Base-by-base conservation (phyloP, 1,140 invertebrate species). In the Nixonia krombeini region DNA sequence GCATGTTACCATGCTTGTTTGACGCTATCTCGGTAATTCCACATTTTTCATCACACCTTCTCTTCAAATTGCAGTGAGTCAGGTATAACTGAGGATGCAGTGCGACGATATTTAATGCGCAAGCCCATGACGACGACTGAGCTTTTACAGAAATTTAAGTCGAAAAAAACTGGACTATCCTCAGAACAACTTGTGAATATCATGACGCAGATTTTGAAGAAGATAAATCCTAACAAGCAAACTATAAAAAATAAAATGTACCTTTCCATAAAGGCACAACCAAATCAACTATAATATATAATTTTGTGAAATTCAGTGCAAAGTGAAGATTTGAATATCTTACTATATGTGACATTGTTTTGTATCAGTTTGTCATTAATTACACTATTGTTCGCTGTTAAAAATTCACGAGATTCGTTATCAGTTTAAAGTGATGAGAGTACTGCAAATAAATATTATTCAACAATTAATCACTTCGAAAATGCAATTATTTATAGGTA, bases 61-160 rank as follows among this genome's bases (percentile, higher is more conserved):
- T 64, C 16, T 61, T 61, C 16, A 64, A 70, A 56, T 58, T 85
- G 17, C 70, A 95, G 92, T 76, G 91, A 94, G 73, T 95, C 94
- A 70, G 95, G 95, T 13, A 95, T 97, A 10, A 95, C 94, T 1
- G 96, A 99, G 83, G 96, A 98, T 70, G 92, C 95, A 0, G 95
- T 99, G 3, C 87, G 95, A 12, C 88, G 96, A 10, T 99, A 99
- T 82, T 85, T 99, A 10, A 93, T 94, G 73, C 88, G 97, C 0
- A 98, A 98, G 78, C 96, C 96, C 1, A 97, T 98, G 92, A 98
- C 96, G 0, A 94, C 96, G 0, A 97, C 94, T 0, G 96, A 98
- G 79, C 82, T 99, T 9, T 80, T 98, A 4, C 94, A 96, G 33
- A 98, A 98, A 85, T 97, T 98, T 84, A 97, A 96, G 80, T 94